These are phyloP conservation scores for Buphagus erythrorhynchus DNA, from an alignment of 2,797 vertebrate species.

Conservation along the genomic window DNA sequence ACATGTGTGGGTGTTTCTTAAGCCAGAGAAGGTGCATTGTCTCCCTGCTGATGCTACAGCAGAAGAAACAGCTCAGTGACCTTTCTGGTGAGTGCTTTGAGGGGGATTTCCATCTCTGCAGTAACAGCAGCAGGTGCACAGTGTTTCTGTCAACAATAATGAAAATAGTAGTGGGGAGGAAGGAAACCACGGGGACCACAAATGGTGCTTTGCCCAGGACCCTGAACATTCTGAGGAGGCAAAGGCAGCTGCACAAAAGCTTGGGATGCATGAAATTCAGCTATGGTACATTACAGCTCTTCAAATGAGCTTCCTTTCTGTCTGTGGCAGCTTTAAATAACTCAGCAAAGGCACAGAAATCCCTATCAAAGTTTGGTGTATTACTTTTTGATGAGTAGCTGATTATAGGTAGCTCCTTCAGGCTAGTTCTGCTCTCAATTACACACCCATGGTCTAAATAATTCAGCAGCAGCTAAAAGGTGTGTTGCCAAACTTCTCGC, in stretches of 20 bases:
- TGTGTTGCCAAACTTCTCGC: neutral
- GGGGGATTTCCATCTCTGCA: neutral
- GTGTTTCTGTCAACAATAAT: conserved; percentile 14
- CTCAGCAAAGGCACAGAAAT: neutral
- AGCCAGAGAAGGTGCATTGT: fast-evolving
- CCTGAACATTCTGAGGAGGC: neutral
- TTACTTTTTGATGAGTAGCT: neutral
- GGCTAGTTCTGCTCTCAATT: neutral
- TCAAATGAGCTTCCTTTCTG: neutral
- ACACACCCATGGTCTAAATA: neutral
- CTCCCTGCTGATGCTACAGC: neutral
- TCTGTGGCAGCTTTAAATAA: neutral
- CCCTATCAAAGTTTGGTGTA: neutral
- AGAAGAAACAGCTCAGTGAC: neutral
- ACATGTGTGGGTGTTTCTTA: fast-evolving
- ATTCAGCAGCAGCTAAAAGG: neutral
- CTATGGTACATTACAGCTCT: neutral
- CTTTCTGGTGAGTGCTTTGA: neutral
- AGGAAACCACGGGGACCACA: conserved; percentile 60
- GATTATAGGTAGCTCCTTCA: neutral
- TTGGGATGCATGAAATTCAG: neutral
- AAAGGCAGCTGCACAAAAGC: neutral
- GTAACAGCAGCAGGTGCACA: conserved; percentile 53
- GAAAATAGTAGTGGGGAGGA: conserved; percentile 58
- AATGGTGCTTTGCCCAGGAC: neutral